Percentiles rank a stretch among this genome's conserved stretches.
Conservation (phyloP, 2,113 vertebrate species). For the Colistium nudipinnis region DNA sequence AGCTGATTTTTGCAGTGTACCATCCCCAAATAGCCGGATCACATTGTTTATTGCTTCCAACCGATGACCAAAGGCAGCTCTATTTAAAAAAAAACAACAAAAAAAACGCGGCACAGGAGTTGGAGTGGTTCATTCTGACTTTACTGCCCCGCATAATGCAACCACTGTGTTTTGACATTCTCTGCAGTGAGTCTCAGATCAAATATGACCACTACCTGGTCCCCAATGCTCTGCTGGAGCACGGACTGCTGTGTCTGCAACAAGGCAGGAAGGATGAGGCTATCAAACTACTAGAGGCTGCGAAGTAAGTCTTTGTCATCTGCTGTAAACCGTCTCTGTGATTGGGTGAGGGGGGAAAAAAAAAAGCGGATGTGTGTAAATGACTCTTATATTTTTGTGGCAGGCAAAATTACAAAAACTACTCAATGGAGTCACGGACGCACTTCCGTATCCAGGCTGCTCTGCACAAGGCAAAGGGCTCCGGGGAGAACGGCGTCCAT, state of each 20-base stretch:
- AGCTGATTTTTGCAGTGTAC: not conserved
- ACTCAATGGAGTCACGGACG: constrained; percentile 98
- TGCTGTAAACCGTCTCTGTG: not conserved
- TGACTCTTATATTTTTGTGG: constrained; percentile 45
- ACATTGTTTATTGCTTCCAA: not conserved
- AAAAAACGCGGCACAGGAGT: not conserved
- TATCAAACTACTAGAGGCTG: constrained; percentile 89
- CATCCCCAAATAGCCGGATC: not conserved
- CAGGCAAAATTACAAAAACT: constrained; percentile 98
- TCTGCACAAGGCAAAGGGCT: constrained; percentile 89
- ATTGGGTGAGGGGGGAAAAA: constrained; percentile 5
- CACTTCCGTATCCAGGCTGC: constrained; percentile 98
- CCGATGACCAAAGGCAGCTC: constrained; percentile 2
- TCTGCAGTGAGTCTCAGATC: constrained; percentile 92
- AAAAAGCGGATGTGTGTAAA: not conserved
- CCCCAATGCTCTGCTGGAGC: constrained; percentile 93
- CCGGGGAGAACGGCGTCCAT: constrained; percentile 81
- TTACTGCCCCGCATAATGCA: not conserved
- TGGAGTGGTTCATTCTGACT: not conserved
- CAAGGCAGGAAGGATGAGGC: constrained; percentile 88
- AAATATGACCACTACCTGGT: constrained; percentile 97
- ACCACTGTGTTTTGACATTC: constrained; percentile 41
- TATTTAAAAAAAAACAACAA: not conserved
- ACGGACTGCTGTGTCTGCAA: constrained; percentile 91
- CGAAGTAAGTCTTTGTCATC: constrained; percentile 86